Base-by-base conservation (phyloP, 2,888 invertebrate genomes). In the Drosophila nr. fundita region DNA sequence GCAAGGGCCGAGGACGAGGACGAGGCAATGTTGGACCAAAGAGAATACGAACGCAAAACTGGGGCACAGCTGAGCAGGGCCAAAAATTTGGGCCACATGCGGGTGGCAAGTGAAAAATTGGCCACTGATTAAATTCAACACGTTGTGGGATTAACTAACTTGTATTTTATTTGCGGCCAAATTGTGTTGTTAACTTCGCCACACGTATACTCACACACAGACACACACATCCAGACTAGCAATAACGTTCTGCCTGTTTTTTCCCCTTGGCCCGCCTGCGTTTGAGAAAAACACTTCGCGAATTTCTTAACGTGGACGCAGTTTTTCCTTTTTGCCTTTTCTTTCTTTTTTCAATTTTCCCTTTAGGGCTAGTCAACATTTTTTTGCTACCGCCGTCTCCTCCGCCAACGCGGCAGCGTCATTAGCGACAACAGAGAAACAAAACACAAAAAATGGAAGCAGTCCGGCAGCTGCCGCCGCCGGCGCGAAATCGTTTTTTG, bases 121-220 rank as follows among this genome's bases (percentile, higher is more conserved):
- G 86, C 80, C 87, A 87, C 89, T 89, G 89, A 89, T 86, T 89
- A 86, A 86, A 86, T 86, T 89, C 87, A 86, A 86, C 86, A 89
- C 86, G 86, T 87, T 86, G 87, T 82, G 83, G 86, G 86, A 86
- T 89, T 86, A 89, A 89, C 89, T 86, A 89, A 86, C 87, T 86
- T 86, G 87, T 89, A 87, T 86, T 89, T 86, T 87, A 89, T 89
- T 89, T 89, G 69, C 68, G 85, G 71, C 85, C 80, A 89, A 86
- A 86, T 80, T 89, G 87, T 84, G 85, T 82, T 86, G 85, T 89
- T 86, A 89, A 82, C 89, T 89, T 87, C 65, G 63, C 66, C 78
- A 40, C 57, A 62, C 55, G 49, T 54, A 57, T 63, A 69, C 53
- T 52, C 68, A 73, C 72, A 58, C 15, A 68, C 4, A 40, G 8